phyloP scores from a whole-genome alignment of 1,140 invertebrate genomes.

The Magallana ariakensis region DNA sequence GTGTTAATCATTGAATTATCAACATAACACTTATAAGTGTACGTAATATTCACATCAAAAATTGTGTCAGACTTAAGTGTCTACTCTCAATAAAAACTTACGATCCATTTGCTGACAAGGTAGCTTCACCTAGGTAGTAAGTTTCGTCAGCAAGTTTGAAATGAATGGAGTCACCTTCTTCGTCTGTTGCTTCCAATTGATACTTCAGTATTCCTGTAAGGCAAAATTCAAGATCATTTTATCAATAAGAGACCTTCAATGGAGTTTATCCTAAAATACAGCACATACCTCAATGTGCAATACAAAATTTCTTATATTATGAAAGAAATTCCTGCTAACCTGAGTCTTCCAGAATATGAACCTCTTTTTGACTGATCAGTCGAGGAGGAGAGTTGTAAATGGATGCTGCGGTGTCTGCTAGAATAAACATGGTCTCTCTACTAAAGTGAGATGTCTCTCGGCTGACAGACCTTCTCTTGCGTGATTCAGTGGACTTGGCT shows the following conservation, averaged over 20 bases:
- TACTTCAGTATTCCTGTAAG: slow-evolving; percentile 30
- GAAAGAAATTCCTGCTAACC: neutral
- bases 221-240: no score
- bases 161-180: slow-evolving; percentile 18
- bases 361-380: slow-evolving; percentile 26
- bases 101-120: neutral
- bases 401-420: slow-evolving; percentile 36
- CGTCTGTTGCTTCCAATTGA: slow-evolving; percentile 26
- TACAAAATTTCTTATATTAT: no score
- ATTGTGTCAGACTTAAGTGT: no score
- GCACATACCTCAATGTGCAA: no score
- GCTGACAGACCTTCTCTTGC: neutral
- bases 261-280: no score
- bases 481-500: neutral
- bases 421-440: slow-evolving; percentile 44
- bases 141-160: slow-evolving; percentile 4
- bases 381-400: slow-evolving; percentile 48
- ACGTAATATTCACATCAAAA: no score
- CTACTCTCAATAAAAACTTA: neutral
- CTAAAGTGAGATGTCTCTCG: slow-evolving; percentile 5
- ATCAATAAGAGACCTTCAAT: no score
- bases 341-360: slow-evolving; percentile 48
- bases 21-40: no score
- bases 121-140: neutral
- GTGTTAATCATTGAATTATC: no score